Evolutionary conservation across 2,888 invertebrate species (phyloP), one percentile per base, ranked within the genome.

Genomic region (Aphidoletes aphidimyza): DNA sequence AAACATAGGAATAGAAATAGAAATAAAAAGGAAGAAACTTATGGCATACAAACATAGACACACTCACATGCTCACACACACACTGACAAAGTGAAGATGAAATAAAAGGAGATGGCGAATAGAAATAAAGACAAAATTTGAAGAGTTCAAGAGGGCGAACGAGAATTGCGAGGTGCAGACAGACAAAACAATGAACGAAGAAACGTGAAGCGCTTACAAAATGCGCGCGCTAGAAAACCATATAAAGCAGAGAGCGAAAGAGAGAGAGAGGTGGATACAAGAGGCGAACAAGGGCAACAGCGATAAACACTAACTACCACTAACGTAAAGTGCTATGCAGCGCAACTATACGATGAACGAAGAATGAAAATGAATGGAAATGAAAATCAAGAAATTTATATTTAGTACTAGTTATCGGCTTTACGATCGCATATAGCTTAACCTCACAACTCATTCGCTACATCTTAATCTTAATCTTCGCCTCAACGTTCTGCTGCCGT

Each of bases 401-500:
- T 37, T 81, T 37, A 37, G 81, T 81, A 36, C 37, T 81, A 81
- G 81, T 37, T 81, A 81, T 81, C 81, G 81, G 81, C 81, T 81
- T 81, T 81, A 81, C 81, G 81, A 81, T 81, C 81, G 22, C 81
- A 81, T 81, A 37, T 81, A 37, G 81, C 22, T 37, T 81, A 81
- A 81, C 81, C 81, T 81, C 81, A 81, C 81, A 81, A 81, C 36
- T 81, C 81, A 81, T 81, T 81, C 81, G 37, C 81, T 37, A 81
- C 81, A 81, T 81, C 81, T 81, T 81, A 81, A 81, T 81, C 81
- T 81, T 81, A 81, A 81, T 81, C 81, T 81, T 81, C n/a, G 81
- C 69, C 30, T 30, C 9, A 69, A 69, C n/a, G n/a, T n/a, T n/a
- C n/a, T n/a, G n/a, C n/a, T n/a, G n/a, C n/a, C n/a, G n/a, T n/a